Percentiles rank a stretch among this genome's conserved stretches.
Evolutionary conservation across 2,888 invertebrate species (phyloP).

Genomic region (Chrysodeixis includens): DNA sequence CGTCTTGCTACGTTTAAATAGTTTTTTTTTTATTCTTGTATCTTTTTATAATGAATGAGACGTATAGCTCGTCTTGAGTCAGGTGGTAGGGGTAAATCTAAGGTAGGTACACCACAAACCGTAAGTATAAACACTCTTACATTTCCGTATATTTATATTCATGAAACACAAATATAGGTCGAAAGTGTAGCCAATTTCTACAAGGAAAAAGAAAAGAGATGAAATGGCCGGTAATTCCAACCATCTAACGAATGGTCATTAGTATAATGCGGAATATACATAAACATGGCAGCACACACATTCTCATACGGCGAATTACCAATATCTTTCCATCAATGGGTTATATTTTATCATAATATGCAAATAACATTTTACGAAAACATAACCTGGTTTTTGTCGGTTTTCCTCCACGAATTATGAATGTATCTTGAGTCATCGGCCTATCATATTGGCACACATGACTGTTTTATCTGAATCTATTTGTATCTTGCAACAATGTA

Average conservation of each 20-base stretch:
- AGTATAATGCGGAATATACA: slow-evolving; percentile 1
- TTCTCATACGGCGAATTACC: neutral
- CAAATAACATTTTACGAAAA: slow-evolving; percentile 9
- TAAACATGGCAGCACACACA: slow-evolving; percentile 5
- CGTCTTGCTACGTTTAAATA: too few relatives aligned
- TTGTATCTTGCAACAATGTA: neutral
- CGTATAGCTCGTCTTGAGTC: too few relatives aligned
- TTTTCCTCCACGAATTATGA: neutral
- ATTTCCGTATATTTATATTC: neutral
- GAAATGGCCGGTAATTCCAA: slow-evolving; percentile 1
- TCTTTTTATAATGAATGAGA: too few relatives aligned
- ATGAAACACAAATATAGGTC: neutral
- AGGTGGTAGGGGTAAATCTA: too few relatives aligned
- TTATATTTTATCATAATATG: neutral
- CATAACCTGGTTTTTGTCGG: slow-evolving; percentile 24
- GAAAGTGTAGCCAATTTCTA: neutral
- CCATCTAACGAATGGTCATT: slow-evolving; percentile 1
- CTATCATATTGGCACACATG: slow-evolving; percentile 11
- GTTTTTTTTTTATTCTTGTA: too few relatives aligned
- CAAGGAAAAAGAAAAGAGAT: slow-evolving; percentile 2
- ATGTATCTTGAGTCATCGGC: slow-evolving; percentile 8
- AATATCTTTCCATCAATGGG: neutral
- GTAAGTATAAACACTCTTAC: neutral
- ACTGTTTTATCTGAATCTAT: slow-evolving; percentile 17
- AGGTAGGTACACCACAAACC: too few relatives aligned